Conservation (phyloP, 2,888 invertebrate species). For the Pristionchus maxplancki region DNA sequence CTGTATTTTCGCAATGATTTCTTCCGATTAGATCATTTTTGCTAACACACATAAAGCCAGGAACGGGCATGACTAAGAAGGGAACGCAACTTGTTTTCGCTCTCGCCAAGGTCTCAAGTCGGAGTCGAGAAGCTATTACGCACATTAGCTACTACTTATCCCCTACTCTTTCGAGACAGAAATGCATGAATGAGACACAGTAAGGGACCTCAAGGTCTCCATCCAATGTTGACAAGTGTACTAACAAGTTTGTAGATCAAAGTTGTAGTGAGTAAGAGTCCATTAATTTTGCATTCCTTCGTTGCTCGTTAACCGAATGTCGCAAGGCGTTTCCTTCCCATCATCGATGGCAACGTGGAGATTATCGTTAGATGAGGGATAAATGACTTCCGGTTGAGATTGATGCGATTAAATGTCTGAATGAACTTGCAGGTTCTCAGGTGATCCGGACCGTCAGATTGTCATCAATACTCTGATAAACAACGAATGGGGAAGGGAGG, state of each 20-base stretch:
- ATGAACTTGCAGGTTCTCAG: constrained; percentile 59
- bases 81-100: background rate
- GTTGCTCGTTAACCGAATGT: background rate
- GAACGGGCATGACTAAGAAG: background rate
- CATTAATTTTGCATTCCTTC: constrained; percentile 13
- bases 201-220: background rate
- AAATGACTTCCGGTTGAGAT: background rate
- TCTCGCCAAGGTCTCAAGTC: background rate
- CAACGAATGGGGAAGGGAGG: constrained; percentile 72
- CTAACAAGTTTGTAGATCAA: constrained; percentile 11
- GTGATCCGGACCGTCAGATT: constrained; percentile 67
- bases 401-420: background rate
- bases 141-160: background rate
- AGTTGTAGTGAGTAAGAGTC: background rate
- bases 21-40: background rate
- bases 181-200: background rate
- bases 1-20: background rate
- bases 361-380: background rate
- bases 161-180: background rate
- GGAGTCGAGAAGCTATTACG: background rate
- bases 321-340: background rate
- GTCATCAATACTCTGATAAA: constrained; percentile 72
- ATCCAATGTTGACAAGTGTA: background rate
- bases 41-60: background rate
- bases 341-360: background rate